Evolutionary conservation across 1,140 invertebrate species (phyloP).

Genomic region (Pseudomyrmex pallidus): DNA sequence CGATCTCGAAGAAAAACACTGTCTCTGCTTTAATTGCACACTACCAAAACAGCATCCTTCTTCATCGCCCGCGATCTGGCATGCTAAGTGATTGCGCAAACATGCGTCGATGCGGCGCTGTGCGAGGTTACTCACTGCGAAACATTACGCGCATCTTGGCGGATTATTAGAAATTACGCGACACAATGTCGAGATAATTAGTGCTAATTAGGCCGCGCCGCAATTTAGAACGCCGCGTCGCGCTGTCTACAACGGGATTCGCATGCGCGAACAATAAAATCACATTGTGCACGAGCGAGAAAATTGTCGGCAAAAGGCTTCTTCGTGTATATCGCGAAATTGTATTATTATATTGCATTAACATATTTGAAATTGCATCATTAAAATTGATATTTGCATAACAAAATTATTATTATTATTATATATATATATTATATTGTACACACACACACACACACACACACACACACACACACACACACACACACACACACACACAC

Average conservation of each 20-base stretch:
- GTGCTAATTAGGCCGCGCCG: conserved; percentile 34
- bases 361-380: no score
- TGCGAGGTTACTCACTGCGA: conserved; percentile 65
- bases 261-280: background rate
- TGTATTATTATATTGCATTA: background rate
- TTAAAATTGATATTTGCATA: no score
- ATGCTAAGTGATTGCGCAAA: conserved; percentile 62
- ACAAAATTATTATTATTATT: no score
- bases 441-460: no score
- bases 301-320: background rate
- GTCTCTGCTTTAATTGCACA: conserved; percentile 40
- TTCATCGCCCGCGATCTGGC: conserved; percentile 11
- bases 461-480: no score
- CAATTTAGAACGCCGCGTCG: conserved; percentile 6
- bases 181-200: conserved; percentile 41
- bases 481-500: no score
- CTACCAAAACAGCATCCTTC: conserved; percentile 20
- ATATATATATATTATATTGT: no score
- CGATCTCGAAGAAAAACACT: conserved; percentile 29
- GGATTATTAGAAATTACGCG: conserved; percentile 36
- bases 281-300: background rate
- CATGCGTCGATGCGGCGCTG: conserved; percentile 51
- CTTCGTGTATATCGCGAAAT: background rate
- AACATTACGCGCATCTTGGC: conserved; percentile 25
- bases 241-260: background rate